Evolutionary conservation across 2,797 vertebrate genomes (phyloP).

Genomic region (Arremon aurantiirostris): DNA sequence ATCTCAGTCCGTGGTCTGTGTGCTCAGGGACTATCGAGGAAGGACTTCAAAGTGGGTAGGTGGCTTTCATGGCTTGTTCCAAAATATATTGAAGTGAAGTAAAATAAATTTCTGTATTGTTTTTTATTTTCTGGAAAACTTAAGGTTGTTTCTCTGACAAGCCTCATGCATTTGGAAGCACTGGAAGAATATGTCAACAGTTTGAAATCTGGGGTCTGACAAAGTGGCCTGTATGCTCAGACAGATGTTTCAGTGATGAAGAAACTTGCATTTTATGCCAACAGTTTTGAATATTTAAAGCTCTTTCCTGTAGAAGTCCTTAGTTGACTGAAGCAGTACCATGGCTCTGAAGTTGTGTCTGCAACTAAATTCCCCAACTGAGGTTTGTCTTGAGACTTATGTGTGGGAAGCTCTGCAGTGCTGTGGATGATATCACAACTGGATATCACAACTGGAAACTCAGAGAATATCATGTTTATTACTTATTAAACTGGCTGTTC

Average conservation of each 20-base stretch:
- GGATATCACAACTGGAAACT: conserved; percentile 15
- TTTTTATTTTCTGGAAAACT: background rate
- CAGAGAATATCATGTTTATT: conserved; percentile 5
- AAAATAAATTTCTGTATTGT: background rate
- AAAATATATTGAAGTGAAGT: background rate
- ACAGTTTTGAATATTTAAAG: conserved; percentile 2
- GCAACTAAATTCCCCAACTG: background rate
- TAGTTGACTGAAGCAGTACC: background rate
- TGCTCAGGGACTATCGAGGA: background rate
- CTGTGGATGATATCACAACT: conserved; percentile 5
- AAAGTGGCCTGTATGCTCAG: background rate
- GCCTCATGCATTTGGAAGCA: background rate
- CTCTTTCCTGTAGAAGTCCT: background rate
- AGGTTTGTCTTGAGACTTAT: background rate
- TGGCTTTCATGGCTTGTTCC: background rate
- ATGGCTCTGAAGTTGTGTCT: background rate
- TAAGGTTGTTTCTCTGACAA: background rate
- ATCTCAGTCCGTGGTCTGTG: background rate
- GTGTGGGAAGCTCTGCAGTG: background rate
- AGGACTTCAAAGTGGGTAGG: background rate
- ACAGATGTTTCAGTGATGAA: background rate
- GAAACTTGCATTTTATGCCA: background rate
- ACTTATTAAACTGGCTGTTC: background rate
- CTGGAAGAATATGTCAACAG: background rate
- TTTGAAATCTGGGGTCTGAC: background rate